Evolutionary conservation across 2,888 invertebrate genomes (phyloP), one percentile per base, ranked within the genome.

Genomic region (Alcis repandata): DNA sequence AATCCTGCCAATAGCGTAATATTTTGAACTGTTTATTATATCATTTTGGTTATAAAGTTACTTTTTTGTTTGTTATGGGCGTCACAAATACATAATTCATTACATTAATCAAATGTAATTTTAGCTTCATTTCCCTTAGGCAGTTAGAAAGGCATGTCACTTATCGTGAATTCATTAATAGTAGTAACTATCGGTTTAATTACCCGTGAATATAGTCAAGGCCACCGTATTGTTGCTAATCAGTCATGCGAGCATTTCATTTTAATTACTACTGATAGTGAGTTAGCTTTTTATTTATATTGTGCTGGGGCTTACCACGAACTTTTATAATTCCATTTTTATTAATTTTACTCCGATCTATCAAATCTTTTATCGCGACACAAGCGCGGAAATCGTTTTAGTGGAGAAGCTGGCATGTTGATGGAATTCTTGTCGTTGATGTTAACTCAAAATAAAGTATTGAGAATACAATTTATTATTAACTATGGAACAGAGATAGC

Each of bases 181-280:
- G 38, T 20, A 43, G 38, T 33, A 11, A 36, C 51, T 51, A 51
- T 20, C 36, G 22, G 9, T 20, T 51, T 51, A 51, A 51, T 51
- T 36, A 36, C 36, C 51, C 51, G 19, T 36, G 51, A 20, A 19
- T 27, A 36, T 36, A 51, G 11, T 49, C 19, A 27, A 4, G 27
- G 3, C 3, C 27, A 27, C 27, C 27, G 27, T 27, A 27, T 27
- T n/a, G n/a, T n/a, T n/a, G n/a, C n/a, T n/a, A n/a, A n/a, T n/a
- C n/a, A n/a, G n/a, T 36, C 13, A 51, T 11, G 49, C 49, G 49
- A 19, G 36, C 15, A 10, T 32, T 20, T 36, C 36, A 19, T 36
- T 51, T 49, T 33, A 33, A 49, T 48, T 32, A 48, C 45, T 20
- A 45, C 45, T 13, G 20, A 11, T 45, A 13, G 13, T 20, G 2